Evolutionary conservation across 2,113 vertebrate species (phyloP), one percentile per base, ranked within the genome.

Genomic region (Natator depressus): DNA sequence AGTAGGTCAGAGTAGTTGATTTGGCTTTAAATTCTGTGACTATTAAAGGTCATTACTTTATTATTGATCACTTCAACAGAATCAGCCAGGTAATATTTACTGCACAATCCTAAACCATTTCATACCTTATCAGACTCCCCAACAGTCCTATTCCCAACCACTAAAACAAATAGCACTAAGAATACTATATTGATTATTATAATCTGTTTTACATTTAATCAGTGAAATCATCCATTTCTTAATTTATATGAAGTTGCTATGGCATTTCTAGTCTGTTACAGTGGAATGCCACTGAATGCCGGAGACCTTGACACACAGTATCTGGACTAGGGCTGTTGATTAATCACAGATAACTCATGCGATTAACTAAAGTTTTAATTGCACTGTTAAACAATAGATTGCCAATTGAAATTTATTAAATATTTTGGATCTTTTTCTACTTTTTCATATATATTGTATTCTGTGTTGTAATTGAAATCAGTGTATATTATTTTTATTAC

Each of bases 81-180:
- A 88, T 10, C 25, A 13, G 55, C 1, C 2, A 65, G 0, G 24
- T 89, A 1, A 78, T 19, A 19, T 94, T 93, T 90, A 14, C 9
- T 19, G 86, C 46, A 27, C 49, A 54, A 27, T 80, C 10, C 53
- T 84, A 46, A 69, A 1, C 27, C 29, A 46, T 78, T 86, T 50
- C 25, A 20, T 2, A 6, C 22, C 82, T 92, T 4, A 7, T 9
- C 75, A 0, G 0, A 0, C 22, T 10, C 89, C 42, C 8, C 55
- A 47, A 29, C n/a, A 57, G 11, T 5, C 10, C 19, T 2, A 27
- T 84, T 91, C 35, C 17, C 88, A 4, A 11, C 79, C 69, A 12
- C 9, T 85, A 51, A 85, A 85, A 1, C 1, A 3, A 69, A 51
- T 1, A 1, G 6, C 16, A 19, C 9, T 5, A 42, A 47, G 29